A percentile compares a stretch with the other conserved stretches of the same genome.
These are phyloP conservation scores for Tetrax tetrax DNA, from an alignment of 2,113 vertebrate species.

Conservation along the genomic window DNA sequence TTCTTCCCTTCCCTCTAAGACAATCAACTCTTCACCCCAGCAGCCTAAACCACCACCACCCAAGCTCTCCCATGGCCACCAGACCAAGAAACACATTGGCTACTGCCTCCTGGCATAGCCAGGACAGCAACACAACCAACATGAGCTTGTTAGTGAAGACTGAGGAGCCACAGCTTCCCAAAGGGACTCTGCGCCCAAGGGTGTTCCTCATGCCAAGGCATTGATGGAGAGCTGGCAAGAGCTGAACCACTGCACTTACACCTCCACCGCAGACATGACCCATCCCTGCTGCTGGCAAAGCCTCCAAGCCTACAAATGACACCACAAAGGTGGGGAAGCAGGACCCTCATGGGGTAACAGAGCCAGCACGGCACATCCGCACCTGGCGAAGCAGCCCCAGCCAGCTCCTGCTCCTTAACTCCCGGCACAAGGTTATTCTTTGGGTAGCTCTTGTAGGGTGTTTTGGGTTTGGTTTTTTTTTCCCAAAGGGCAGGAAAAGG, in stretches of 20 bases:
- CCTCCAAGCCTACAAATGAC: not conserved
- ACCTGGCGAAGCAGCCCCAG: not conserved
- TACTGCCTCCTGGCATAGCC: not conserved
- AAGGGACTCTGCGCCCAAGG: not conserved
- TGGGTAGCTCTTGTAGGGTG: not conserved
- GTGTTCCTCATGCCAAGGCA: not conserved
- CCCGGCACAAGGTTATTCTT: not conserved
- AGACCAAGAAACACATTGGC: not conserved
- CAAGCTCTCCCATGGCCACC: not conserved
- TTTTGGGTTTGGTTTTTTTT: not conserved
- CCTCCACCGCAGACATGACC: accelerated
- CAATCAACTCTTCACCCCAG: not conserved
- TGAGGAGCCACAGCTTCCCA: not conserved
- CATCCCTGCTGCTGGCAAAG: not conserved
- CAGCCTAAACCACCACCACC: not conserved
- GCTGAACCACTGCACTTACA: not conserved
- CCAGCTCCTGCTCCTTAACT: not conserved
- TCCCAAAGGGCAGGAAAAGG: conserved; percentile 21
- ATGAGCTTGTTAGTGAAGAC: not conserved
- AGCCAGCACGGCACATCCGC: accelerated
- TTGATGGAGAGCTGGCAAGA: not conserved
- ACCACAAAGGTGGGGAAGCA: not conserved
- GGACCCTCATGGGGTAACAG: not conserved
- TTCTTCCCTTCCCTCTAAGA: not conserved
- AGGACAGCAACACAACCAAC: not conserved